Conservation (phyloP, 2,888 invertebrate genomes). For the Frankliniella intonsa region DNA sequence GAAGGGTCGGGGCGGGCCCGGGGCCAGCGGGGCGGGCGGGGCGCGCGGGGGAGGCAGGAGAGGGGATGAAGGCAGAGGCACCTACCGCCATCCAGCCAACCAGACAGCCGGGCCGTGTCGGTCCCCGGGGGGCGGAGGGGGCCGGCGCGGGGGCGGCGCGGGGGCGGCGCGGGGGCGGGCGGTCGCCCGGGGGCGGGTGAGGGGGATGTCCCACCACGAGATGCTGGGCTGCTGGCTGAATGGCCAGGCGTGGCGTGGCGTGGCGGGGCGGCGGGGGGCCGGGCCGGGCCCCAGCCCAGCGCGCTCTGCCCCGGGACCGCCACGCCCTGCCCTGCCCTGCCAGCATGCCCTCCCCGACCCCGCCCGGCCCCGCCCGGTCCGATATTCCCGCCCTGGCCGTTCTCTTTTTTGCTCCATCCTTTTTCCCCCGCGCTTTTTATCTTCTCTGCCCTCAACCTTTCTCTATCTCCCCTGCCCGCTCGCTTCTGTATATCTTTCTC, state of each 20-base stretch:
- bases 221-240: neutral
- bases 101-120: neutral
- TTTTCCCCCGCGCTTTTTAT: neutral
- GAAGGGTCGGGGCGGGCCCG: neutral
- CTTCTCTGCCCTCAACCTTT: neutral
- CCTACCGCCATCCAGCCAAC: conserved; percentile 11
- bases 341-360: neutral
- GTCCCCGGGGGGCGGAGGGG: neutral
- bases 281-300: neutral
- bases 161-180: neutral
- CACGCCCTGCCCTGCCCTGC: neutral
- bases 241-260: neutral
- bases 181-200: neutral
- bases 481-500: neutral
- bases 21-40: neutral
- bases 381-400: neutral
- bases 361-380: neutral
- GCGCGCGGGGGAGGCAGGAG: neutral
- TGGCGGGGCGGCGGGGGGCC: neutral
- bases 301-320: neutral
- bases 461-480: neutral
- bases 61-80: neutral
- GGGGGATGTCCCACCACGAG: conserved; percentile 15
- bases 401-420: neutral
- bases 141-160: neutral